Conservation (phyloP, 2,113 vertebrate genomes). For the Abramis brama region DNA sequence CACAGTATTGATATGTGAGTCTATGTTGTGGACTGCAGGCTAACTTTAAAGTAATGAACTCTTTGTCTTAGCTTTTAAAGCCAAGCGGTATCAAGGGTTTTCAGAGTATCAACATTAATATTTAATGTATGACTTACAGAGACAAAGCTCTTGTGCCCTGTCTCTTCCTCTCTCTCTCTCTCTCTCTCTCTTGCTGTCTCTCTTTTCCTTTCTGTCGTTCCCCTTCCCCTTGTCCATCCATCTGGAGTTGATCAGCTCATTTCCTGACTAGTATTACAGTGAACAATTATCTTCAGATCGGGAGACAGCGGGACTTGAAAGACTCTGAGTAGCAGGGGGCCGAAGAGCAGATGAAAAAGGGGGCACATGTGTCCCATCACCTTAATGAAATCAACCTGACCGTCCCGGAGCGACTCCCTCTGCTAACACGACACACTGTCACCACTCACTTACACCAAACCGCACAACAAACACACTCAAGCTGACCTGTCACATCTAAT, state of each 20-base stretch:
- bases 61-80: neutral
- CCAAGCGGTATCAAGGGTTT: conserved; percentile 14
- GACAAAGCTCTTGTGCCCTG: conserved; percentile 61
- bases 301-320: conserved; percentile 85
- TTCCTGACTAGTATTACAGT: conserved; percentile 90
- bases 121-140: conserved; percentile 1
- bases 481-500: conserved; percentile 34
- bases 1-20: too few species aligned
- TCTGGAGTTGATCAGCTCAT: conserved; percentile 91
- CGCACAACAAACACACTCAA: conserved; percentile 13
- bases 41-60: neutral
- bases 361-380: conserved; percentile 80
- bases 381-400: conserved; percentile 84
- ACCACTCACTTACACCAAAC: conserved; percentile 36
- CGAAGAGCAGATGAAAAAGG: conserved; percentile 79
- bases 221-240: conserved; percentile 70
- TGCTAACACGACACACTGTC: conserved; percentile 60
- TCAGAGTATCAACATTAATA: neutral
- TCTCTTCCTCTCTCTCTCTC: conserved; percentile 28
- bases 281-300: conserved; percentile 90
- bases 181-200: conserved; percentile 14
- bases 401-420: conserved; percentile 44
- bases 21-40: neutral
- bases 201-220: conserved; percentile 31
- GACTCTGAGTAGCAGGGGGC: conserved; percentile 79